phyloP scores from a whole-genome alignment of 2,113 vertebrate genomes.

The Anhinga anhinga region DNA sequence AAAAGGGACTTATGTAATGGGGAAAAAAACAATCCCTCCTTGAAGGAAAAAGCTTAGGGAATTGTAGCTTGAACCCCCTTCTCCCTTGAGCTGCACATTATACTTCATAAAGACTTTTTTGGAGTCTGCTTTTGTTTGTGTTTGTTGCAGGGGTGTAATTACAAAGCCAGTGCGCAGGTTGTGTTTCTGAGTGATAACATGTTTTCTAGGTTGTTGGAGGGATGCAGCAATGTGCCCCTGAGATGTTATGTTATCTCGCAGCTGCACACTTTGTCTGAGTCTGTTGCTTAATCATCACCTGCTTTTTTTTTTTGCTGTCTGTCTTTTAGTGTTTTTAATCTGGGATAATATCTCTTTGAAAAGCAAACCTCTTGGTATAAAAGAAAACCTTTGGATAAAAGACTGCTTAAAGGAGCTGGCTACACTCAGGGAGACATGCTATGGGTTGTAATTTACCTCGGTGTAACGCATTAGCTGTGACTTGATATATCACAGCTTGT shows the following conservation, averaged over 20 bases:
- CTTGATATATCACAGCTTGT: background rate
- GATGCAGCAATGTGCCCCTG: slow-evolving; percentile 2
- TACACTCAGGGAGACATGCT: background rate
- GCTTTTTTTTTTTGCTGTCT: background rate
- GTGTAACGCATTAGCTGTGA: background rate
- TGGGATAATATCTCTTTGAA: slow-evolving; percentile 45
- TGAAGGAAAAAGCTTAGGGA: background rate
- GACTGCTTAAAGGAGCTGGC: background rate
- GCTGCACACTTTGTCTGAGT: slow-evolving; percentile 1
- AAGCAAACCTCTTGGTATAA: background rate
- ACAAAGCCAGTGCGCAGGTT: background rate
- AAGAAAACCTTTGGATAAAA: slow-evolving; percentile 13
- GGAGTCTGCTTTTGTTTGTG: slow-evolving; percentile 29
- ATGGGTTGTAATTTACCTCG: background rate
- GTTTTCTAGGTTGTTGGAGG: background rate
- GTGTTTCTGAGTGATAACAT: slow-evolving; percentile 65
- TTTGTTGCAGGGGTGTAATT: slow-evolving; percentile 37
- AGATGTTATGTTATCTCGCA: slow-evolving; percentile 59
- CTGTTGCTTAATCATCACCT: slow-evolving; percentile 11
- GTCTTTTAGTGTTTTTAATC: slow-evolving; percentile 25
- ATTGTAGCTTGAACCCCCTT: background rate
- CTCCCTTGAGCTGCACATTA: background rate
- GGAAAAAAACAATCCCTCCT: background rate
- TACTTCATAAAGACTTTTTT: background rate
- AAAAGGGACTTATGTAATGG: background rate